phyloP scores from a whole-genome alignment of 2,113 vertebrate species.

The Miniopterus natalensis region DNA sequence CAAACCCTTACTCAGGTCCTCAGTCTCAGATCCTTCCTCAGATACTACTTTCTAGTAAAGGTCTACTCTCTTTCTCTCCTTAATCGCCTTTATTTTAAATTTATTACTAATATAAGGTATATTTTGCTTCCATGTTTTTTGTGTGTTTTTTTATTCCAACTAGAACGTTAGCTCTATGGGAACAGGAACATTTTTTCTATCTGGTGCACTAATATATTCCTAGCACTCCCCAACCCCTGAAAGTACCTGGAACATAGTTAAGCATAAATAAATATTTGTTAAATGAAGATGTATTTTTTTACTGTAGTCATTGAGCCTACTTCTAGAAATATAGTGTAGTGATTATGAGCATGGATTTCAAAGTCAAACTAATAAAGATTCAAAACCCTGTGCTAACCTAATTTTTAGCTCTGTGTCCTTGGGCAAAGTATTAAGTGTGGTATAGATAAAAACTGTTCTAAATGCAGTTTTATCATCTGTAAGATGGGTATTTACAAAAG shows the following conservation, averaged over 20 bases:
- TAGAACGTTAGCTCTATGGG: neutral
- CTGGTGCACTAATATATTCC: neutral
- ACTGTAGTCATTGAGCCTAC: neutral
- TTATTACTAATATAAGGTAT: neutral
- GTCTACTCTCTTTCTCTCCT: neutral
- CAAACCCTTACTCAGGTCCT: neutral
- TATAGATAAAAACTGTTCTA: neutral
- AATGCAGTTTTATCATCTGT: neutral
- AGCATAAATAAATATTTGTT: conserved; percentile 2
- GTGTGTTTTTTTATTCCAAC: neutral
- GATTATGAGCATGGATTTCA: neutral
- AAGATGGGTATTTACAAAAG: neutral
- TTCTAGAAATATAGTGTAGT: neutral
- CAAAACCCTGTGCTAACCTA: neutral
- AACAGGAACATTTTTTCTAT: neutral
- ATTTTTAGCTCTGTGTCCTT: neutral
- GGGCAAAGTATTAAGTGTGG: neutral
- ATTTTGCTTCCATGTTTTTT: neutral
- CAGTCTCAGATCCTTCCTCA: neutral
- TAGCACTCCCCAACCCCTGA: neutral
- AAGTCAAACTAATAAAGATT: neutral
- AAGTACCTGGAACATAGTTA: neutral
- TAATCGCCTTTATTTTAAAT: neutral
- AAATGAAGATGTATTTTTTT: neutral
- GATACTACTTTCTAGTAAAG: neutral